Evolutionary conservation across 2,113 vertebrate genomes (phyloP).

Genomic region (Apus apus): DNA sequence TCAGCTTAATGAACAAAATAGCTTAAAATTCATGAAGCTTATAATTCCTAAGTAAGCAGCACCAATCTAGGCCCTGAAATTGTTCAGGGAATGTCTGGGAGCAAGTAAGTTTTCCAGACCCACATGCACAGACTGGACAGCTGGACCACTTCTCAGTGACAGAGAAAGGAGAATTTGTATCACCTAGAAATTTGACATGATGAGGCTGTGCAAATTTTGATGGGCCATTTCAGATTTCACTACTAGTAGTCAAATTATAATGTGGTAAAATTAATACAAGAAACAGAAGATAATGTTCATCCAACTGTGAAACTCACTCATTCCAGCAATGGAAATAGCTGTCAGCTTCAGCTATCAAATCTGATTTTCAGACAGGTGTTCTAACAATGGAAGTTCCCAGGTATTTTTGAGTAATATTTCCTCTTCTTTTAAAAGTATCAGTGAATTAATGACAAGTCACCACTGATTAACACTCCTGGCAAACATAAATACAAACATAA

Average conservation of each 20-base stretch:
- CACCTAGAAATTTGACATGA: neutral
- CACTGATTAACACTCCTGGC: neutral
- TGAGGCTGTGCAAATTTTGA: neutral
- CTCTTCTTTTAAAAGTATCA: neutral
- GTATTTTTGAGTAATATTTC: no score
- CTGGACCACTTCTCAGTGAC: neutral
- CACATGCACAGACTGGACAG: fast-evolving
- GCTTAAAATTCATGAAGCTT: neutral
- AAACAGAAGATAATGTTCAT: neutral
- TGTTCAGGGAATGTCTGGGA: neutral
- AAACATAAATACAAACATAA: neutral
- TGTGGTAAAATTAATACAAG: neutral
- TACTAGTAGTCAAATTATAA: neutral
- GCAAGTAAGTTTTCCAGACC: neutral
- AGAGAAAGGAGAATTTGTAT: neutral
- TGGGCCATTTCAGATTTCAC: neutral
- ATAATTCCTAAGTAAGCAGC: neutral
- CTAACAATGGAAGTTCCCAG: no score
- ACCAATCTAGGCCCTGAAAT: neutral
- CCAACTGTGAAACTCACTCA: neutral
- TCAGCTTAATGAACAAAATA: neutral
- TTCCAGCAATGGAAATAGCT: neutral
- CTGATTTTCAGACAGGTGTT: neutral
- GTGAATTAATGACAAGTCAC: neutral
- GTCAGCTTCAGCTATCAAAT: no score